Evolutionary conservation across 2,888 invertebrate genomes (phyloP).

Genomic region (Hoplodrina ambigua): DNA sequence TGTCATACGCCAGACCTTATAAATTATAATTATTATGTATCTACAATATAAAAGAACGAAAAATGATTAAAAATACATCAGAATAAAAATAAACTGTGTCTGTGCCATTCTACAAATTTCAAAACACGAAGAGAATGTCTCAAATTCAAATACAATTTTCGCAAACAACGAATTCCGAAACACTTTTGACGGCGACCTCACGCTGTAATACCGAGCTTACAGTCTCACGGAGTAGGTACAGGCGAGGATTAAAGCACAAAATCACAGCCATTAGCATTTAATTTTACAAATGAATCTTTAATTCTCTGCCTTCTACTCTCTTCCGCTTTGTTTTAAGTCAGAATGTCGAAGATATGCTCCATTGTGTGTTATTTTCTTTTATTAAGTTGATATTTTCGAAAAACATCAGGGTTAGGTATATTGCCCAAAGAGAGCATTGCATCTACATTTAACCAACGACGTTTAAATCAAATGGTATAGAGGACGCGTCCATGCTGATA

Average conservation of each 20-base stretch:
- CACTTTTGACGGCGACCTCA: constrained; percentile 72
- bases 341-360: constrained; percentile 11
- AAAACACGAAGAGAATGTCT: not conserved
- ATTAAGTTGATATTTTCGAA: not conserved
- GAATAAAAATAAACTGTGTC: too few relatives aligned
- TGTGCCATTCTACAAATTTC: not conserved
- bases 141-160: not conserved
- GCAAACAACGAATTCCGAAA: constrained; percentile 10
- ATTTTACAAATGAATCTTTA: constrained; percentile 88
- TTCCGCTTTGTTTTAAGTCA: constrained; percentile 47
- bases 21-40: too few relatives aligned
- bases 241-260: constrained; percentile 81
- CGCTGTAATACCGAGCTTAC: constrained; percentile 75
- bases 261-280: constrained; percentile 86
- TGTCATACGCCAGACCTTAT: too few relatives aligned
- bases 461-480: too few relatives aligned
- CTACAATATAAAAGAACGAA: too few relatives aligned
- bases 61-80: too few relatives aligned
- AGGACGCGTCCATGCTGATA: too few relatives aligned
- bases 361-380: not conserved
- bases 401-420: not conserved
- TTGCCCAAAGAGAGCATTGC: too few relatives aligned
- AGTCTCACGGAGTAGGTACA: constrained; percentile 76
- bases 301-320: constrained; percentile 79
- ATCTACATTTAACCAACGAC: too few relatives aligned